Percentiles rank a stretch among this genome's conserved stretches.
Evolutionary conservation across 2,113 vertebrate species (phyloP).

Genomic region (Maccullochella peelii): DNA sequence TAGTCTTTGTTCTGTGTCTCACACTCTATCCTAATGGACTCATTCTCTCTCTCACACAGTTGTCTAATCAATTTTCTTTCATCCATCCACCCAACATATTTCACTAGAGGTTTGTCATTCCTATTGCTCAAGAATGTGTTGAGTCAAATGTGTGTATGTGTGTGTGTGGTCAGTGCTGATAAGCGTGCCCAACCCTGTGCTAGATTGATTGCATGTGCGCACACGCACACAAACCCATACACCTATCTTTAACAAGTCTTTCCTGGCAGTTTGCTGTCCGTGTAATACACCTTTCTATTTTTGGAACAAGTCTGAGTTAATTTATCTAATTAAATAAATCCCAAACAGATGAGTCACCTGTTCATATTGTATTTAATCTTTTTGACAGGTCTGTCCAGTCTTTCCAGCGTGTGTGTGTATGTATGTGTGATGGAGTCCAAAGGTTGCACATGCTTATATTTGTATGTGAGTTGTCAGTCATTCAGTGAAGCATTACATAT

Average conservation of each 20-base stretch:
- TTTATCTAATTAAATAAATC: conserved; percentile 25
- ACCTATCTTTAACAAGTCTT: conserved; percentile 16
- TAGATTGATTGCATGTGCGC: conserved; percentile 43
- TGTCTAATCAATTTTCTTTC: conserved; percentile 28
- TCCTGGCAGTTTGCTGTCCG: neutral
- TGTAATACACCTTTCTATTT: conserved; percentile 34
- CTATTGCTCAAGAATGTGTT: conserved; percentile 62
- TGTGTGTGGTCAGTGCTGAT: conserved; percentile 57
- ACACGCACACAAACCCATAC: neutral
- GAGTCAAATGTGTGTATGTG: conserved; percentile 57
- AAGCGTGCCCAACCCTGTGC: conserved; percentile 61
- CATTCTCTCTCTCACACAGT: conserved; percentile 10
- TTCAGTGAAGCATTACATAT: neutral
- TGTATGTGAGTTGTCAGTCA: neutral
- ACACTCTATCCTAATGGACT: neutral
- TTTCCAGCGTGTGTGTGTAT: neutral
- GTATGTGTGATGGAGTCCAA: neutral
- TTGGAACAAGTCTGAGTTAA: neutral
- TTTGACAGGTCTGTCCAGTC: conserved; percentile 32
- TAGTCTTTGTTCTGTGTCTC: neutral
- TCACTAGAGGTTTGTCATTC: conserved; percentile 51
- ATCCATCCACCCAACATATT: conserved; percentile 26
- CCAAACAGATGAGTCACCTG: conserved; percentile 29
- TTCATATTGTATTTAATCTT: neutral
- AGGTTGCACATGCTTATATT: neutral